These are phyloP conservation scores for Acipenser transmontanus DNA, from an alignment of 2,797 vertebrate species.

Conservation along the genomic window DNA sequence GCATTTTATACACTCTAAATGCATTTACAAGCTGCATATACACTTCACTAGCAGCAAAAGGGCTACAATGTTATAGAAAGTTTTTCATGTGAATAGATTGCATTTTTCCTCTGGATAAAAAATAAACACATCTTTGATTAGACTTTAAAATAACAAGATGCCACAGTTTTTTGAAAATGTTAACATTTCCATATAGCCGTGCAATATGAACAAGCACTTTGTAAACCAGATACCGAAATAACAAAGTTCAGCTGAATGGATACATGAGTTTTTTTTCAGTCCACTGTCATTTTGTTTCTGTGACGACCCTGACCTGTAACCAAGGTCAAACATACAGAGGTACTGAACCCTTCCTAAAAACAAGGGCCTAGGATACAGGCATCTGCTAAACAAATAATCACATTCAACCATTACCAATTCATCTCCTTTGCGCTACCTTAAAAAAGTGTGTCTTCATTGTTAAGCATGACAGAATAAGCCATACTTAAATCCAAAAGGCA, in stretches of 20 bases:
- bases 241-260: background rate
- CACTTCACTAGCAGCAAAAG: slow-evolving; percentile 14
- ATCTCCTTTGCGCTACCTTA: too few relatives aligned
- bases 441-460: too few relatives aligned
- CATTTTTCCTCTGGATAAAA: slow-evolving; percentile 37
- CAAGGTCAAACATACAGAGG: slow-evolving; percentile 17
- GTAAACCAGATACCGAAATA: slow-evolving; percentile 32
- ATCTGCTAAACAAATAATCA: too few relatives aligned
- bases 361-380: too few relatives aligned
- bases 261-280: slow-evolving; percentile 1
- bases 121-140: slow-evolving; percentile 44
- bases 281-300: slow-evolving; percentile 10
- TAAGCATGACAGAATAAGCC: too few relatives aligned
- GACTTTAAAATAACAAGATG: slow-evolving; percentile 52
- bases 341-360: background rate
- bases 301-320: slow-evolving; percentile 16
- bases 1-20: background rate
- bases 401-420: too few relatives aligned
- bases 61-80: slow-evolving; percentile 19
- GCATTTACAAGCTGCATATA: slow-evolving; percentile 6
- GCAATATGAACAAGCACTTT: slow-evolving; percentile 64
- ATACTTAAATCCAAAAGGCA: too few relatives aligned
- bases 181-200: slow-evolving; percentile 57
- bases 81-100: slow-evolving; percentile 46
- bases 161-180: slow-evolving; percentile 49